A percentile compares a stretch with the other conserved stretches of the same genome.
These are phyloP conservation scores for Embiotoca jacksoni DNA, from an alignment of 2,113 vertebrate species.

Conservation along the genomic window DNA sequence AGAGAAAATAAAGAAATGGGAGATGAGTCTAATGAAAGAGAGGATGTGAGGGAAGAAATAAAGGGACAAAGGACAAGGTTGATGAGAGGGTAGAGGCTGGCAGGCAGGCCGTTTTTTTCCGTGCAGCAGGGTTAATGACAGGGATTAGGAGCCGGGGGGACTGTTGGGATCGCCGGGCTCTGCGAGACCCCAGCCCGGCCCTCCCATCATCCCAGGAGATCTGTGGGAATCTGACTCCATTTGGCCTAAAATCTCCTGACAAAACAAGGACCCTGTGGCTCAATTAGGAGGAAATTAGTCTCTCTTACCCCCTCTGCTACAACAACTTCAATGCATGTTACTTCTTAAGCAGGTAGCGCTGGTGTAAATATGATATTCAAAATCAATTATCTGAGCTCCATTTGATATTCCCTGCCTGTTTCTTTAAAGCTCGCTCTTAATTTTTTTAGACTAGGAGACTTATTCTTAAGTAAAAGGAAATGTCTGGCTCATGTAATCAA, in stretches of 20 bases:
- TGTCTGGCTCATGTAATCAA: conserved; percentile 39
- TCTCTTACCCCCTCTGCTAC: conserved; percentile 27
- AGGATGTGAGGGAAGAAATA: conserved; percentile 58
- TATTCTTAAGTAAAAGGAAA: conserved; percentile 34
- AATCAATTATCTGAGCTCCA: neutral
- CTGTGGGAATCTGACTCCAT: conserved; percentile 78
- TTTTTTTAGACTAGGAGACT: neutral
- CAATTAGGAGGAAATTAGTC: conserved; percentile 74
- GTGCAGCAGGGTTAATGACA: conserved; percentile 76
- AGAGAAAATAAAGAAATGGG: conserved; percentile 59
- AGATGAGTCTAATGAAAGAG: conserved; percentile 75
- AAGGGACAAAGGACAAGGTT: conserved; percentile 71
- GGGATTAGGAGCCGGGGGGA: conserved; percentile 74
- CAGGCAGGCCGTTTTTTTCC: conserved; percentile 39
- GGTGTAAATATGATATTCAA: conserved; percentile 9
- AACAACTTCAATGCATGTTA: neutral
- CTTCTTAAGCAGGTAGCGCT: neutral
- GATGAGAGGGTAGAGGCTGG: conserved; percentile 72
- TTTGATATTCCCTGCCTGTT: conserved; percentile 1
- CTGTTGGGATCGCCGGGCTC: conserved; percentile 73
- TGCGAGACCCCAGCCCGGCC: conserved; percentile 45
- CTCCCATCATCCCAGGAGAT: conserved; percentile 75
- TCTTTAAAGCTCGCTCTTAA: conserved; percentile 12
- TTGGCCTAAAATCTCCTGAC: conserved; percentile 75
- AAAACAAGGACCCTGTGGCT: conserved; percentile 76